phyloP scores from a whole-genome alignment of 2,113 vertebrate species.

The Otolemur garnettii region DNA sequence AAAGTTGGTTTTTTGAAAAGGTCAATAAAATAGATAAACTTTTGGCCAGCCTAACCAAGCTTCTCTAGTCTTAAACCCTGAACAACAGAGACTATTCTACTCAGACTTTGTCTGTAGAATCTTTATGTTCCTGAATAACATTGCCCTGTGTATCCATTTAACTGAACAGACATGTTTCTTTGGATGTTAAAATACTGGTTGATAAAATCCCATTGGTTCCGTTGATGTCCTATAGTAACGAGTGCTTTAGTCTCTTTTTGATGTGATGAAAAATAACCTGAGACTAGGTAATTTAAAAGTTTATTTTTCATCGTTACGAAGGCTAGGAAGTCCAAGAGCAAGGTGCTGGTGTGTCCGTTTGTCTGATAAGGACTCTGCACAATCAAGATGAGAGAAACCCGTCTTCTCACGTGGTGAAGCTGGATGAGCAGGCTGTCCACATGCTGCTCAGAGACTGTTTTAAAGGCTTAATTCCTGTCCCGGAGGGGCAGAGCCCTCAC shows the following conservation, averaged over 20 bases:
- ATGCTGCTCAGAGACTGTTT: not conserved
- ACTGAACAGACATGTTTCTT: not conserved
- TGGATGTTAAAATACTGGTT: not conserved
- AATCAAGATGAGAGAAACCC: not conserved
- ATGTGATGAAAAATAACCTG: not conserved
- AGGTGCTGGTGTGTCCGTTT: not conserved
- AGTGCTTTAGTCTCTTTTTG: not conserved
- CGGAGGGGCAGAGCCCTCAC: rapidly evolving
- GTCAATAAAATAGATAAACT: too few relatives aligned
- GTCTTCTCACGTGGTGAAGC: not conserved
- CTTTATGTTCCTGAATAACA: not conserved
- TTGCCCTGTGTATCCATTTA: not conserved
- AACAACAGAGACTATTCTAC: not conserved
- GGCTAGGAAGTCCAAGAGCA: not conserved
- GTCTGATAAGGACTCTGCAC: not conserved
- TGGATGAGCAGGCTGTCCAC: not conserved
- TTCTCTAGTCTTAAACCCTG: not conserved
- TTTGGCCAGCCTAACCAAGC: too few relatives aligned
- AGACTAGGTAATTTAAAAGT: not conserved
- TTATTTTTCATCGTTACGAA: not conserved
- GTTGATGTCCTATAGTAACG: not conserved
- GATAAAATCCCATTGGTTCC: not conserved
- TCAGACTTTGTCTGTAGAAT: not conserved
- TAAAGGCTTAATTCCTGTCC: not conserved
- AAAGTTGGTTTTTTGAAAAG: too few relatives aligned